Base-by-base conservation (phyloP, 2,113 vertebrate species). In the Dissostichus mawsoni region DNA sequence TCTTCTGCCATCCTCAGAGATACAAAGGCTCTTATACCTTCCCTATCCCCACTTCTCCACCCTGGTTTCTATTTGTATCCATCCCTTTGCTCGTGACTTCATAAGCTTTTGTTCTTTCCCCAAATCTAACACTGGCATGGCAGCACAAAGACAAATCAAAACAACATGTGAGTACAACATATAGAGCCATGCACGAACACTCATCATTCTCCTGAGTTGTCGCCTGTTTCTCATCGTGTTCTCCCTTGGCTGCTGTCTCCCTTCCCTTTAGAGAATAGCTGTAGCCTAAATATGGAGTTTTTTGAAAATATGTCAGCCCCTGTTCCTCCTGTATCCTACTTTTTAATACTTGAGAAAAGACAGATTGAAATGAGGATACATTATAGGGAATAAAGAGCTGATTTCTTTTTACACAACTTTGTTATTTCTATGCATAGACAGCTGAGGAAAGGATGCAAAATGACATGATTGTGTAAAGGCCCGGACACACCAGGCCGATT, bases 1-100 rank as follows among this genome's bases (percentile, higher is more conserved):
- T 86, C 76, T 90, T 81, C 73, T 68, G 51, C 13, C n/a, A 57
- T 81, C 86, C 74, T 83, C 48, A 14, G 64, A 56, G 74, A 82
- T 71, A 25, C 61, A 75, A 85, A 83, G 23, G 3, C 67, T 67
- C 68, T 63, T 45, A 59, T 51, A 14, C 57, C 69, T 48, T 13
- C 9, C 23, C 55, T 23, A n/a, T 23, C 33, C 63, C 41, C 44
- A 1, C 67, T 45, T 13, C 52, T 74, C 58, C 74, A 33, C 52
- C 8, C 16, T 2, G 8, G 0, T 44, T 74, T 66, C 58, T 76
- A 55, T 86, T 79, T 81, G 59, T 33, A 44, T 78, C 71, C 63
- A n/a, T 77, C 8, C 11, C 61, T 57, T 65, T 48, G 62, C 41
- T 74, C 3, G 20, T 61, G 66, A 72, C 86, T 83, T 84, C 52